Conservation (phyloP, 2,888 invertebrate species). For the Bursaphelenchus okinawaensis region DNA sequence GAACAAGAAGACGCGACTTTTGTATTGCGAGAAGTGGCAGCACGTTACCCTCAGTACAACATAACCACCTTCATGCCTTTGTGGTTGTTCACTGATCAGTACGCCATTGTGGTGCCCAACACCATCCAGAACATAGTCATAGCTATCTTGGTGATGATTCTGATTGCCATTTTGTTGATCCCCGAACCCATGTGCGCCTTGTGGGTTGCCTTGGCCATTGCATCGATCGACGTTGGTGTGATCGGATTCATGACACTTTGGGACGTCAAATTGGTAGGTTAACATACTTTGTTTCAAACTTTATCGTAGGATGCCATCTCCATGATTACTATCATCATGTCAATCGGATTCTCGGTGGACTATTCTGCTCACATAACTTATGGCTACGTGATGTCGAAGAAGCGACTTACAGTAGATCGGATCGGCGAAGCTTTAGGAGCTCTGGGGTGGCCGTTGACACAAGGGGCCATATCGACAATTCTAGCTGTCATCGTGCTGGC, state of each 20-base stretch:
- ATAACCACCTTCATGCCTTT: constrained; percentile 58
- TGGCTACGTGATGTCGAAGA: constrained; percentile 52
- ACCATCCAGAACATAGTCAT: constrained; percentile 55
- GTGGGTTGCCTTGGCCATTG: constrained; percentile 89
- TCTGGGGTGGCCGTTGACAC: constrained; percentile 79
- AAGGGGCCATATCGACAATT: constrained; percentile 76
- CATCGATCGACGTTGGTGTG: constrained; percentile 86
- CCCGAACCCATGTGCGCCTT: constrained; percentile 83
- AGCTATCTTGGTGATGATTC: constrained; percentile 72
- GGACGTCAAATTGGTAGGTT: constrained; percentile 72
- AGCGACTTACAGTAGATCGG: constrained; percentile 33
- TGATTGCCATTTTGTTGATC: constrained; percentile 84
- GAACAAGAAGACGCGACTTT: constrained; percentile 53
- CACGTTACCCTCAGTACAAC: constrained; percentile 47
- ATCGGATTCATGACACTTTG: constrained; percentile 93
- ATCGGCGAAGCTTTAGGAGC: constrained; percentile 81
- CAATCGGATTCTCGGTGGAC: constrained; percentile 91
- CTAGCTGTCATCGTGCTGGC: constrained; percentile 79
- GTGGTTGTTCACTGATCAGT: constrained; percentile 58
- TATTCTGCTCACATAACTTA: constrained; percentile 70
- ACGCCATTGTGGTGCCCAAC: constrained; percentile 57
- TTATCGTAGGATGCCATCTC: constrained; percentile 68
- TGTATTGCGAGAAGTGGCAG: constrained; percentile 44
- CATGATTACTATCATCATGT: constrained; percentile 73
- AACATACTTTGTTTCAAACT: not conserved